Evolutionary conservation across 2,797 vertebrate genomes (phyloP).

Genomic region (Oreonectes daqikongensis): DNA sequence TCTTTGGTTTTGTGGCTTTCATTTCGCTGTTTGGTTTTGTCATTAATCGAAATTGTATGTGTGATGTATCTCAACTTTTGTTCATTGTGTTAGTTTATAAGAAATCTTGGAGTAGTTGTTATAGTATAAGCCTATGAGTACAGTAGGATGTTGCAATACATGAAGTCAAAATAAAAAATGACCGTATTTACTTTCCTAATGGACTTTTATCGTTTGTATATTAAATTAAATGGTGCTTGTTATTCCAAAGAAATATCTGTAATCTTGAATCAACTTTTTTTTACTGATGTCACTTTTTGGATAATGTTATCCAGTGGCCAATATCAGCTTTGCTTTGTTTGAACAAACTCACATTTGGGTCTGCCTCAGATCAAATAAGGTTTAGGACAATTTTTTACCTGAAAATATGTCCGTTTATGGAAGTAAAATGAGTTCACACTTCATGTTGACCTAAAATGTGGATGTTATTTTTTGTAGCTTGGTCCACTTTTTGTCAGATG

Average conservation of each 20-base stretch:
- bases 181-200: neutral
- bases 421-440: neutral
- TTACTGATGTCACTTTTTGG: too few species aligned
- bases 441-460: neutral
- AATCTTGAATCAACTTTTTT: too few species aligned
- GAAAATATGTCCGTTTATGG: neutral
- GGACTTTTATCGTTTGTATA: neutral
- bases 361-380: too few species aligned
- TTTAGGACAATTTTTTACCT: neutral
- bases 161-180: neutral
- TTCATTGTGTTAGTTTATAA: neutral
- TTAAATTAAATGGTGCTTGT: neutral
- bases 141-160: neutral
- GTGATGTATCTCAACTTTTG: neutral
- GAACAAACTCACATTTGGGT: too few species aligned
- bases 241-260: neutral
- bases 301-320: neutral
- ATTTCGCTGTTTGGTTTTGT: conserved; percentile 33
- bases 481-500: neutral
- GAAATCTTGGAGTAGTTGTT: neutral
- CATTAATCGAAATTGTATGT: neutral
- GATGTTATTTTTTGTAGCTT: neutral
- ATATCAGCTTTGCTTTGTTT: neutral
- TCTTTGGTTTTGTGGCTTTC: conserved; percentile 44
- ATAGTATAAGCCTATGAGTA: neutral